These are phyloP conservation scores for Nipponia nippon DNA, from an alignment of 2,113 vertebrate species.

Conservation along the genomic window DNA sequence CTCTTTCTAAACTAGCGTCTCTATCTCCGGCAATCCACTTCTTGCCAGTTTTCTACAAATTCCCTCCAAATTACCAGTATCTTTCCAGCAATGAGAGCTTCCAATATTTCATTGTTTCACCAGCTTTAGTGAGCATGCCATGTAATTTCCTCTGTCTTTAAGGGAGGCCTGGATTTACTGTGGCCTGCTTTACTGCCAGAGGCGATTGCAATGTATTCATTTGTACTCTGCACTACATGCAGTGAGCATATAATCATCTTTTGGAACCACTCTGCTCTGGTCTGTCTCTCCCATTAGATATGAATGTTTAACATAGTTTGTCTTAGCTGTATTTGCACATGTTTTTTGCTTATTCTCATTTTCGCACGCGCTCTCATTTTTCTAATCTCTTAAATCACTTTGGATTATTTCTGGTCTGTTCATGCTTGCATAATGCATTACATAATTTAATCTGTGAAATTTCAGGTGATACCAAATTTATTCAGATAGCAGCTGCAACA, in stretches of 20 bases:
- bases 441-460: background rate
- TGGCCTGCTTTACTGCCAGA: conserved; percentile 5
- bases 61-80: background rate
- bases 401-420: background rate
- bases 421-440: background rate
- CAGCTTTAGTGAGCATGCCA: conserved; percentile 1
- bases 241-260: background rate
- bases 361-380: background rate
- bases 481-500: background rate
- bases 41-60: conserved; percentile 33
- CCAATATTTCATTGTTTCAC: conserved; percentile 19
- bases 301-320: background rate
- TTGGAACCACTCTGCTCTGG: background rate
- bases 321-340: background rate
- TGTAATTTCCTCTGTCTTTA: conserved; percentile 22
- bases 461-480: background rate
- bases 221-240: background rate
- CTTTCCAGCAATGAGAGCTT: background rate
- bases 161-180: background rate
- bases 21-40: background rate
- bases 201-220: background rate
- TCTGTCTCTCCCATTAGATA: background rate
- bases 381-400: background rate
- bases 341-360: background rate
- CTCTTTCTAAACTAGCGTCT: background rate